Conservation (phyloP, 37 sponge, comb jelly and placozoan genomes). For the Spongia lamella region DNA sequence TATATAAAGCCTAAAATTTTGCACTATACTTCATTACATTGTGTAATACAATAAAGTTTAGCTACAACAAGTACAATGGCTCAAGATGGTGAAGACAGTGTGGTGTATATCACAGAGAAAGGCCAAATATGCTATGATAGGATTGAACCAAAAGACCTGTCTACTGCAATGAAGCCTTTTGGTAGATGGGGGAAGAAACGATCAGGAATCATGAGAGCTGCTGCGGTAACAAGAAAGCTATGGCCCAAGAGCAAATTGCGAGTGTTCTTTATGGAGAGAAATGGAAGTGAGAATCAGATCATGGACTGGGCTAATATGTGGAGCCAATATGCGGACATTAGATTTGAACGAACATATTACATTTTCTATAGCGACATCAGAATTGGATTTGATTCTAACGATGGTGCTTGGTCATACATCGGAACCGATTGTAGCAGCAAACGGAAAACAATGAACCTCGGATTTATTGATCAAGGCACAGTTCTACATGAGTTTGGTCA, state of each 20-base stretch:
- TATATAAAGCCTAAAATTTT: too few species aligned
- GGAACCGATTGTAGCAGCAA: conserved; percentile 36
- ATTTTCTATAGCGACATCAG: conserved; percentile 36
- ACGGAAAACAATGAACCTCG: conserved; percentile 57
- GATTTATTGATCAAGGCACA: conserved; percentile 47
- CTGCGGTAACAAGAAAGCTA: conserved; percentile 30
- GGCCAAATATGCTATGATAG: neutral
- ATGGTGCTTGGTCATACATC: conserved; percentile 56
- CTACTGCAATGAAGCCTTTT: too few species aligned
- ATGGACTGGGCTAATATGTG: conserved; percentile 49
- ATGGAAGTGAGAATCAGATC: conserved; percentile 29
- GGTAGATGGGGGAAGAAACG: too few species aligned
- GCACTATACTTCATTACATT: too few species aligned
- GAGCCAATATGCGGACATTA: conserved; percentile 51
- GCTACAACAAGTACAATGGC: too few species aligned
- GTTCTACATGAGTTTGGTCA: conserved; percentile 67
- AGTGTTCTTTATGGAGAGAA: conserved; percentile 37
- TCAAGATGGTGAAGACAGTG: too few species aligned
- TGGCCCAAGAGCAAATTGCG: conserved; percentile 50
- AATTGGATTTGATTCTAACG: conserved; percentile 50
- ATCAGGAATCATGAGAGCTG: conserved; percentile 51
- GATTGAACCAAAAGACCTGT: neutral
- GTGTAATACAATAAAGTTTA: too few species aligned
- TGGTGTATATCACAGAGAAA: neutral
- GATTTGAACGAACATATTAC: conserved; percentile 12